These are phyloP conservation scores for Pelosia muscerda DNA, from an alignment of 2,888 invertebrate species.

Conservation along the genomic window DNA sequence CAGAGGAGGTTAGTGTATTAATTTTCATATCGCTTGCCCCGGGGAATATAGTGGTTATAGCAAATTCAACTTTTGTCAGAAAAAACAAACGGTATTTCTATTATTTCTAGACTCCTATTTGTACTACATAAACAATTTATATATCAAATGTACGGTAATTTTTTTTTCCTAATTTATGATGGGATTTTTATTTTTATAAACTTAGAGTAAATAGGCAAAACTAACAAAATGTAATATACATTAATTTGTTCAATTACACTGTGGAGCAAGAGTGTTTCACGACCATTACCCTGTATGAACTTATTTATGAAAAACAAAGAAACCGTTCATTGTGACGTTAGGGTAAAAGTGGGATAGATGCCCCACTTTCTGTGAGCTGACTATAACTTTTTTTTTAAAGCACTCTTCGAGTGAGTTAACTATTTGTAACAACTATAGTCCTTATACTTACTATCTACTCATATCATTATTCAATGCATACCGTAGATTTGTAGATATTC, in stretches of 20 bases:
- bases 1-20: too few relatives aligned
- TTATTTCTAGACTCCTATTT: slow-evolving; percentile 4
- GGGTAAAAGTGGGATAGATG: too few relatives aligned
- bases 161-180: slow-evolving; percentile 1
- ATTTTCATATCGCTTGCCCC: background rate
- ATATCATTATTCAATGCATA: slow-evolving; percentile 30
- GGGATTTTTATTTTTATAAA: slow-evolving; percentile 4
- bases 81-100: background rate
- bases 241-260: slow-evolving; percentile 2
- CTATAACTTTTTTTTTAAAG: slow-evolving; percentile 23
- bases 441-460: slow-evolving; percentile 20
- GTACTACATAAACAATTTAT: slow-evolving; percentile 4
- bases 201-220: slow-evolving; percentile 4
- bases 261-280: background rate
- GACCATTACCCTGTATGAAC: background rate
- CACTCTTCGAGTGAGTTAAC: slow-evolving; percentile 23
- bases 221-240: slow-evolving; percentile 2
- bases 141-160: background rate
- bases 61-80: slow-evolving; percentile 6
- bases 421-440: slow-evolving; percentile 22
- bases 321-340: too few relatives aligned
- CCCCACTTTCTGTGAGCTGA: slow-evolving; percentile 13
- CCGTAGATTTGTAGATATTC: slow-evolving; percentile 31
- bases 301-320: slow-evolving; percentile 4
- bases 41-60: background rate